Evolutionary conservation across 2,113 vertebrate species (phyloP), one percentile per base, ranked within the genome.

Genomic region (Marcusenius ussheri): DNA sequence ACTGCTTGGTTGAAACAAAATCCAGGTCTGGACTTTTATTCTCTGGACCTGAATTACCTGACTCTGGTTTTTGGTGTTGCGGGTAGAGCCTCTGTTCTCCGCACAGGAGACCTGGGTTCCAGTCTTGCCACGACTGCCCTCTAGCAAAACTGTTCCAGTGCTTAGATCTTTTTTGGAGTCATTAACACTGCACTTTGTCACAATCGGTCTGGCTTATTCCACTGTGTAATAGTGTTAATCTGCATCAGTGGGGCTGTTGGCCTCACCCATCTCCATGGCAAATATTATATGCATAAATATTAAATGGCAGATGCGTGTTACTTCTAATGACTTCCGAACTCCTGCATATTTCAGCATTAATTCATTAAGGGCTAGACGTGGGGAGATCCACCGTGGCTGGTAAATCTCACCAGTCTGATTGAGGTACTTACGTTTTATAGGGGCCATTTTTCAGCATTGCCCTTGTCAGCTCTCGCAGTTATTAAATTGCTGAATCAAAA

Each of bases 371-470:
- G 24, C 93, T 93, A 94, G 95, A 96, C 96, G 95, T 95, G 95
- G 85, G 49, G 85, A 87, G 85, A 95, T 87, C 50, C 85, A 56
- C 45, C 27, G 50, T 53, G 85, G 49, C 85, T 95, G 95, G 95
- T 95, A 95, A 96, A 96, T 96, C 96, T 96, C 95, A 96, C 94
- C 95, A 96, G 93, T 96, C 96, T 96, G 96, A 97, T 96, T 96
- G 96, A 96, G 96, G 96, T 96, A 94, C 96, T 97, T 97, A 96
- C 95, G 93, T 96, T 96, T 96, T 96, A 97, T 96, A 96, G 96
- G 95, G 94, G 95, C 96, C 93, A 96, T 97, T 96, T 96, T 96
- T 97, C 95, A 97, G 95, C 96, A 96, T 94, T 91, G 93, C 95
- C 94, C 95, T 96, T 87, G 96, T 97, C 96, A 96, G 96, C 95